Conservation (phyloP, 2,888 invertebrate genomes). For the Minunthozetes semirufus region DNA sequence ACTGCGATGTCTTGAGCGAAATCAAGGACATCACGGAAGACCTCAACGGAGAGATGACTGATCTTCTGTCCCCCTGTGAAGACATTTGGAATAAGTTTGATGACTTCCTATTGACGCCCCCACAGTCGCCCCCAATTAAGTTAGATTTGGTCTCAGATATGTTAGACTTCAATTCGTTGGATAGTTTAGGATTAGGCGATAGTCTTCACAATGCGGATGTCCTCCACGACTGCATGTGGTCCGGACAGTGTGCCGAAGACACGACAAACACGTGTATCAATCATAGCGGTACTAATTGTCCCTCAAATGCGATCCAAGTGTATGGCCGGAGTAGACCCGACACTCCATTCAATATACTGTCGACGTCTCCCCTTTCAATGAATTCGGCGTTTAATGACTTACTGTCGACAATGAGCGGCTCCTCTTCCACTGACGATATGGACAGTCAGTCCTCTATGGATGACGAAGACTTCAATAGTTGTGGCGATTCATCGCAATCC, state of each 20-base stretch:
- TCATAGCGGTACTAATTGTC: not conserved
- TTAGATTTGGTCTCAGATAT: conserved; percentile 26
- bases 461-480: conserved; percentile 16
- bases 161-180: conserved; percentile 5
- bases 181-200: not conserved
- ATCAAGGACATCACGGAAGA: conserved; percentile 21
- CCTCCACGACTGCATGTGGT: conserved; percentile 38
- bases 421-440: not conserved
- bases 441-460: not conserved
- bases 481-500: not conserved
- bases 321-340: conserved; percentile 22
- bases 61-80: conserved; percentile 27
- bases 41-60: not conserved
- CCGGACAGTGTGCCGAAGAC: conserved; percentile 33
- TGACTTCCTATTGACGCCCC: conserved; percentile 35
- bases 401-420: conserved; percentile 6
- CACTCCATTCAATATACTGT: conserved; percentile 27
- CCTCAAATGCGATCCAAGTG: not conserved
- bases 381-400: not conserved
- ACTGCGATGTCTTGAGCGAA: conserved; percentile 33
- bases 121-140: conserved; percentile 35
- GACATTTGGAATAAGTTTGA: conserved; percentile 35
- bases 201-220: conserved; percentile 18
- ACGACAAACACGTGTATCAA: not conserved
- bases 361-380: conserved; percentile 23